Base-by-base conservation (phyloP, 2,888 invertebrate genomes). In the Loripinus fragilis region DNA sequence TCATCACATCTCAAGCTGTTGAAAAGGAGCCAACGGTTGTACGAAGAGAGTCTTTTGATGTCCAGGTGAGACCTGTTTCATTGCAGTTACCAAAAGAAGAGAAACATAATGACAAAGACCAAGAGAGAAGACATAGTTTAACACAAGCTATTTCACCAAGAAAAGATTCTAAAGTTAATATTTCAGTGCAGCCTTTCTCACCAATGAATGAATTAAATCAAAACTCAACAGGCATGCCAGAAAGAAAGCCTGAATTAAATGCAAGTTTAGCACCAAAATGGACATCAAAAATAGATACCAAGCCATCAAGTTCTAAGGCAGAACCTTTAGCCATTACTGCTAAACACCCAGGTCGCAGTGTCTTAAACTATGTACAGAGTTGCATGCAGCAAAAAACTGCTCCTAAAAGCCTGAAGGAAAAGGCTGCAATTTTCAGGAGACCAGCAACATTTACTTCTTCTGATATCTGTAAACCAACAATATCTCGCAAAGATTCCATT, bases 41-140 rank as follows among this genome's bases (percentile, higher is more conserved):
- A n/a, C 64, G 83, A 28, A 71, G 33, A 35, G 76, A 80, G 64
- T 83, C 83, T 50, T 83, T 83, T 80, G 83, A 83, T 66, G 70
- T 83, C 0, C 80, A 83, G 60, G 74, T 83, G 23, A 73, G 83
- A 64, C 80, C 83, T 28, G 74, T 78, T 3, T 74, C 76, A 25
- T 48, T 71, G 25, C 80, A 78, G 25, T 42, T 71, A 28, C 60
- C 78, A 64, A 74, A 78, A 42, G 78, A 80, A 60, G 71, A 65
- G 25, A 52, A 30, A 1, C 74, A 74, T 28, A 78, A 71, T 35
- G 75, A 80, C 23, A 72, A 74, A 73, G 74, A 78, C 50, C n/a
- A 78, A 12, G 45, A 70, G 50, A 60, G 68, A 69, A 75, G 66
- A 67, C 76, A 76, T 67, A 78, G 76, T 65, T 60, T 71, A 25